Percentiles rank a stretch among this genome's conserved stretches.
Conservation (phyloP, 2,113 vertebrate species). For the Spilogale gracilis region DNA sequence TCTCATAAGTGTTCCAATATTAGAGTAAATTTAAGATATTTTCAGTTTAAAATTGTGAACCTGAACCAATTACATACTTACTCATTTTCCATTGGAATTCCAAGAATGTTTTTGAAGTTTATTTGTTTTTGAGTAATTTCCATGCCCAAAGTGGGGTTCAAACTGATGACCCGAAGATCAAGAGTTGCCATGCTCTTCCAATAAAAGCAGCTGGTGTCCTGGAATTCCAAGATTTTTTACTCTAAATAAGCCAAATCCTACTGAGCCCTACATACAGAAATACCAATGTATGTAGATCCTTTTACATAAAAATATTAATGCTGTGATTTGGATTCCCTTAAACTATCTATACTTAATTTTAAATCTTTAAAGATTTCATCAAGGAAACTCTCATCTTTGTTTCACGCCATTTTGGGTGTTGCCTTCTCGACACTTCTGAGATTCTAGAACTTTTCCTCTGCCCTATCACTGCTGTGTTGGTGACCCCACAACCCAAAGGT, state of each 20-base stretch:
- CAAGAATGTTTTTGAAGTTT: not conserved
- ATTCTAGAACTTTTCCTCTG: not conserved
- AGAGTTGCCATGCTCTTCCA: not conserved
- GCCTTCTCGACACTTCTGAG: not conserved
- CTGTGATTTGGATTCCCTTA: not conserved
- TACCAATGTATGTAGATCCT: not conserved
- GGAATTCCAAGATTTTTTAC: conserved; percentile 44
- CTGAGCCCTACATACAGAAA: not conserved
- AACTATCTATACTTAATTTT: conserved; percentile 26
- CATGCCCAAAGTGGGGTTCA: not conserved
- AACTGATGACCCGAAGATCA: not conserved
- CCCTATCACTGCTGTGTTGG: not conserved
- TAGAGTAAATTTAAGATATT: not conserved
- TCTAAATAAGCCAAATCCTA: conserved; percentile 31
- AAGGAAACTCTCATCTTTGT: not conserved
- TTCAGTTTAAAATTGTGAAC: conserved; percentile 30
- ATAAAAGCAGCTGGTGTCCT: not conserved
- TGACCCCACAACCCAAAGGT: not conserved
- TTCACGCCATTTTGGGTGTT: not conserved
- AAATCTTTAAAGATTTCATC: conserved; percentile 21
- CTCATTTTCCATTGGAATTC: conserved; percentile 45
- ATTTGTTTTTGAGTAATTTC: not conserved
- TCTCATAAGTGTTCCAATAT: conserved; percentile 35
- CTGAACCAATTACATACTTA: conserved; percentile 39
- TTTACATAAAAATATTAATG: conserved; percentile 37